Evolutionary conservation across 2,888 invertebrate genomes (phyloP).

Genomic region (Chymomyza caudatula): DNA sequence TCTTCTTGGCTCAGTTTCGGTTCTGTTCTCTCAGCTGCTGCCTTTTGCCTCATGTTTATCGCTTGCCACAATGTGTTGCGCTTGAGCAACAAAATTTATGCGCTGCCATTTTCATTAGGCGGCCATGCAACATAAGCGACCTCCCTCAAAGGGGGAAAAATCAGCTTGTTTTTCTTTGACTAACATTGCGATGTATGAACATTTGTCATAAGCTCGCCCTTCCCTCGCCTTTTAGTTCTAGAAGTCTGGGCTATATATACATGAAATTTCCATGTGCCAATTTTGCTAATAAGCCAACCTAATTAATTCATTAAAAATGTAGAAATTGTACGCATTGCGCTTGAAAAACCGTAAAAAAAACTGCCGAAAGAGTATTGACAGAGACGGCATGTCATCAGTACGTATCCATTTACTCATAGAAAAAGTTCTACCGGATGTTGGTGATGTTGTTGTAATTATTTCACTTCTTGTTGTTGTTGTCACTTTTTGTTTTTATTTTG

Average conservation of each 20-base stretch:
- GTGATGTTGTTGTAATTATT: not conserved
- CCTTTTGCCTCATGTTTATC: conserved; percentile 4
- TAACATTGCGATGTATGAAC: not conserved
- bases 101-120: conserved; percentile 56
- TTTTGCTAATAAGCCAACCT: conserved; percentile 35
- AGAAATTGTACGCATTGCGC: conserved; percentile 47
- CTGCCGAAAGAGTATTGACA: not conserved
- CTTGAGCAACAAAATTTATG: conserved; percentile 63
- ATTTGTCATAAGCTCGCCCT: not conserved
- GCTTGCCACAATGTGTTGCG: conserved; percentile 46
- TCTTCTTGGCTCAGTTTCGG: not conserved
- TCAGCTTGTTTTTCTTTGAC: not conserved
- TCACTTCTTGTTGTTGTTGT: conserved; percentile 12
- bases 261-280: conserved; percentile 32
- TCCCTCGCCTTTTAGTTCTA: not conserved
- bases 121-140: not conserved
- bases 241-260: not conserved
- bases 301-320: conserved; percentile 51
- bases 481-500: conserved; percentile 37
- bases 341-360: conserved; percentile 12
- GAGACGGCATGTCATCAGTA: not conserved
- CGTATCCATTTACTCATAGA: conserved; percentile 26
- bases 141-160: not conserved
- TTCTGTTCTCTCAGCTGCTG: conserved; percentile 21
- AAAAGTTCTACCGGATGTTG: conserved; percentile 59